Evolutionary conservation across 2,113 vertebrate genomes (phyloP), one percentile per base, ranked within the genome.

Genomic region (Nestor notabilis): DNA sequence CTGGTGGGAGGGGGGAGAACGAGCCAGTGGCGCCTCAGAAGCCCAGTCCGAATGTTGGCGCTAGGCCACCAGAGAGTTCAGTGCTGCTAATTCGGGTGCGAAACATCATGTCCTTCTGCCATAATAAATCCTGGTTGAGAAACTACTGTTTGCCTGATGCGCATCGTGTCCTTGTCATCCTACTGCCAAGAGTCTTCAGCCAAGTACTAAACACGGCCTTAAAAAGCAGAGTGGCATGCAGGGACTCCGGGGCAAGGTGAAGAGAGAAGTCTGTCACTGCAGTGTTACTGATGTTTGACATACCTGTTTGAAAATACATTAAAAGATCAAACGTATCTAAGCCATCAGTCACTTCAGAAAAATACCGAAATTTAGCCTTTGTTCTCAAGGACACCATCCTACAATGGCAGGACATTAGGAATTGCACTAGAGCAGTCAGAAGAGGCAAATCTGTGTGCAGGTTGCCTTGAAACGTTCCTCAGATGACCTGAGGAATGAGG

Each of bases 151-250:
- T 23, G 47, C 25, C 25, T 31, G 21, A 6, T 37, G n/a, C 13
- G 13, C 29, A 0, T 8, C 16, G 3, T 47, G 58, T 28, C 80
- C 84, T 80, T 29, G 68, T 18, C 64, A 69, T 39, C 39, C 17
- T 10, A 0, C 71, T 56, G 47, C 37, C 63, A 6, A 25, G 27
- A 43, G 29, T 7, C 43, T 14, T 13, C 8, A 58, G 18, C 41
- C 76, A 15, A n/a, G 10, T 11, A 7, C n/a, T 29, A 24, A 43
- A 12, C 18, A 4, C 0, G 0, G 44, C 41, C 55, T 9, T 0
- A 29, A 53, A 90, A n/a, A 14, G 44, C 39, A 31, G 44, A 70
- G 44, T 4, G 64, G 35, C 15, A 20, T 64, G 17, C n/a, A 39
- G 41, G 33, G 5, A 5, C 0, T 1, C 25, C 28, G 13, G 25